Evolutionary conservation across 2,888 invertebrate species (phyloP), one percentile per base, ranked within the genome.

Genomic region (Minunthozetes semirufus): DNA sequence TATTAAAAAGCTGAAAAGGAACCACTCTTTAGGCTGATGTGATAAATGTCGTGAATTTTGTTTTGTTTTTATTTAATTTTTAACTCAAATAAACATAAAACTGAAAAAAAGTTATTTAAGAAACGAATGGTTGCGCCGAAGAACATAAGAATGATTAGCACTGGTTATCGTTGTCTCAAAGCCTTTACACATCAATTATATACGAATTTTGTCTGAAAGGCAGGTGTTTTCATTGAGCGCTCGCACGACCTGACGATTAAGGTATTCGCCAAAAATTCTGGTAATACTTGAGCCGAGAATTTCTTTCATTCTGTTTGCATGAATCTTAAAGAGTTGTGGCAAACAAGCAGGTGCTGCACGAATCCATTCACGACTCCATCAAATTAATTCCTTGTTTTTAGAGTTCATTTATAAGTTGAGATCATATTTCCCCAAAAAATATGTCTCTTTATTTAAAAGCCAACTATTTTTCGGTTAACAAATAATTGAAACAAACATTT

Each of bases 161-260:
- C 46, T 46, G 46, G 46, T 46, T 46, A 46, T 46, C 8, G 42
- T 42, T 42, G 42, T 42, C 42, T 42, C 42, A 6, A 42, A 9
- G 8, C 8, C 42, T 42, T 13, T 42, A 8, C 5, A 53, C 59
- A 59, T 59, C 22, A 22, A 59, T 59, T 59, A 59, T 59, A 59
- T 59, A 59, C n/a, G n/a, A n/a, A n/a, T 22, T 25, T 9, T 9
- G 25, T 25, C n/a, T 13, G n/a, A 50, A 8, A 6, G 25, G 63
- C 63, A 63, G 63, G 63, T 63, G 63, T 63, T 63, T 63, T 63
- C 63, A 63, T 63, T 33, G 63, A 33, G 9, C 17, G 27, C 63
- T 27, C 4, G 63, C 63, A 63, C 63, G 63, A 63, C 27, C 33
- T 63, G 33, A 63, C 17, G 63, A 63, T 63, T 63, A 63, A 63